Evolutionary conservation across 2,113 vertebrate genomes (phyloP), one percentile per base, ranked within the genome.

Genomic region (Erythrocercus mccallii): DNA sequence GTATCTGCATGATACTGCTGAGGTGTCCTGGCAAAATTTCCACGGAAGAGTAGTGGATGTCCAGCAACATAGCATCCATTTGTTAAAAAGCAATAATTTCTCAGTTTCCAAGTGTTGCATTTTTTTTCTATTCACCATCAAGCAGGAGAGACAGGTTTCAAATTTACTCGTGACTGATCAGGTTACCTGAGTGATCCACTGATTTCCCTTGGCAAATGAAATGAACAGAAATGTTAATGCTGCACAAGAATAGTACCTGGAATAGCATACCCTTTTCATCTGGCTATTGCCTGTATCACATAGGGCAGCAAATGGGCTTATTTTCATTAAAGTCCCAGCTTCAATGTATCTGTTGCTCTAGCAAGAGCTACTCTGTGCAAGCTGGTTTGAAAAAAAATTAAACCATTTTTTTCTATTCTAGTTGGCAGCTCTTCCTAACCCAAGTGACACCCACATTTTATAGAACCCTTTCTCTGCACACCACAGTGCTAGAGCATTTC

Each of bases 1-100:
- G 4, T 22, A 5, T 66, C 74, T 71, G 22, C 42, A 51, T 0
- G 0, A 50, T 20, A 27, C 19, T 45, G 30, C 37, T 76, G 50
- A 64, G 22, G 18, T 35, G 14, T 37, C 35, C 35, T 47, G 20
- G 19, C 24, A 86, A 24, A 68, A 47, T 38, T 80, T 76, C 45
- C 33, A 37, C 17, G 44, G 21, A 61, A 53, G 65, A 69, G 31
- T 9, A 50, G 15, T 38, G 15, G 23, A 58, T 57, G 11, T 6
- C 31, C 69, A 81, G 53, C 5, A 68, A n/a, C 23, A 31, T 3
- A 25, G 9, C 25, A 25, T 56, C 20, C 15, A 72, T 60, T 80
- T 60, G 37, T 58, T 57, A 45, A 85, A 84, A 57, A 57, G 9
- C 38, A 51, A 9, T 7, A 27, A 84, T 61, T 60, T 79, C 24